These are phyloP conservation scores for Propithecus perrieri DNA, from an alignment of 2,797 vertebrate species.

Conservation along the genomic window DNA sequence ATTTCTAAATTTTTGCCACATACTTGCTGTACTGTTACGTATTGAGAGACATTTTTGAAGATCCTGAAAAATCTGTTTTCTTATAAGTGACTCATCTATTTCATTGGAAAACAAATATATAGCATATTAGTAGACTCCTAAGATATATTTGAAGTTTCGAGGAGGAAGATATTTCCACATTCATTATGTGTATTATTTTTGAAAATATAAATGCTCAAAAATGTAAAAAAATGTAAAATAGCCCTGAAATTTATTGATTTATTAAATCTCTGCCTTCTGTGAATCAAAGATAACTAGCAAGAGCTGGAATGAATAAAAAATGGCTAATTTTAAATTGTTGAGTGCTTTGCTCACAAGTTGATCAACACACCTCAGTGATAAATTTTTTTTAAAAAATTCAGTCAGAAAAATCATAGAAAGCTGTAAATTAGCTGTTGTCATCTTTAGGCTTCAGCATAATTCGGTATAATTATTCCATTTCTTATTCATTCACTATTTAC, in stretches of 20 bases:
- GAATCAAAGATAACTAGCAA: constrained; percentile 24
- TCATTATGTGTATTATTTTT: background rate
- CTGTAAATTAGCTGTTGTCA: background rate
- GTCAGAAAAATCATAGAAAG: background rate
- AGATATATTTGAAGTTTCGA: background rate
- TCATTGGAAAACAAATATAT: background rate
- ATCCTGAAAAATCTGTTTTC: background rate
- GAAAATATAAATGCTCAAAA: background rate
- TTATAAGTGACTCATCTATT: background rate
- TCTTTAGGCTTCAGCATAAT: background rate
- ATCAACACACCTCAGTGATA: background rate
- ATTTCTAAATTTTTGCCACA: background rate
- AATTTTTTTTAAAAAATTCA: background rate
- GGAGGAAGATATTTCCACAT: background rate
- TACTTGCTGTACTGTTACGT: background rate
- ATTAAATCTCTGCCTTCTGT: background rate
- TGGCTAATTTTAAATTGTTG: constrained; percentile 8
- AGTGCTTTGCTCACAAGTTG: background rate
- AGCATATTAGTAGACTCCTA: background rate
- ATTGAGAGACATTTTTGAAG: background rate
- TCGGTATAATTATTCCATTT: background rate
- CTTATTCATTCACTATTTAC: background rate
- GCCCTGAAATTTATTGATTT: constrained; percentile 4
- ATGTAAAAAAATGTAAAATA: background rate
- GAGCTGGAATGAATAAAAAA: background rate